These are phyloP conservation scores for Gobius niger DNA, from an alignment of 2,113 vertebrate genomes.

Conservation along the genomic window DNA sequence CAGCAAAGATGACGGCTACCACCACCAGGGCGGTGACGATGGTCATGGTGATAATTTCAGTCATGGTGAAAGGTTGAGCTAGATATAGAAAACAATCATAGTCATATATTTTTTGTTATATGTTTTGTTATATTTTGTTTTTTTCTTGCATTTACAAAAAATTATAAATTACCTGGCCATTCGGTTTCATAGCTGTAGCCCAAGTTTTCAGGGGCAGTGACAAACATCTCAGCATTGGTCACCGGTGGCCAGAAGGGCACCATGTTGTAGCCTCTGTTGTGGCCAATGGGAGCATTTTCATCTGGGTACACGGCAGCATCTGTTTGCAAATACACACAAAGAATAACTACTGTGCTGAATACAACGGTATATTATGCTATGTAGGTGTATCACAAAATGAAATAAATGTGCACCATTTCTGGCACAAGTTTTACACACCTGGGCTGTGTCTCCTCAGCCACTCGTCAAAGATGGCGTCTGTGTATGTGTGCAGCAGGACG, in stretches of 20 bases:
- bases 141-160: neutral
- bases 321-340: constrained; percentile 48
- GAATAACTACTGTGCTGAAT: neutral
- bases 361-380: neutral
- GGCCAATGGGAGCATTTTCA: constrained; percentile 96
- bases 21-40: constrained; percentile 84
- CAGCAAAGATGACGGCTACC: constrained; percentile 83
- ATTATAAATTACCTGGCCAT: constrained; percentile 90
- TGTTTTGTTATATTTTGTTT: neutral
- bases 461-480: constrained; percentile 96
- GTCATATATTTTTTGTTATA: neutral
- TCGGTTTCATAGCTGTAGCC: constrained; percentile 91
- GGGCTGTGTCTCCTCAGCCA: constrained; percentile 88
- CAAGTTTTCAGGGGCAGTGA: constrained; percentile 87
- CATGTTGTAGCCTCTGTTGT: constrained; percentile 94
- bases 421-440: constrained; percentile 70
- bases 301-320: constrained; percentile 84
- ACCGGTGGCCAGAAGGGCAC: constrained; percentile 98
- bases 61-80: constrained; percentile 81
- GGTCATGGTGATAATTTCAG: constrained; percentile 88
- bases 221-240: constrained; percentile 92
- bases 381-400: neutral
- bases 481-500: constrained; percentile 93
- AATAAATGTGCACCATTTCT: neutral
- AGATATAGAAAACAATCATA: neutral